Evolutionary conservation across 1,140 invertebrate species (phyloP).

Genomic region (Zaprionus gabonicus): DNA sequence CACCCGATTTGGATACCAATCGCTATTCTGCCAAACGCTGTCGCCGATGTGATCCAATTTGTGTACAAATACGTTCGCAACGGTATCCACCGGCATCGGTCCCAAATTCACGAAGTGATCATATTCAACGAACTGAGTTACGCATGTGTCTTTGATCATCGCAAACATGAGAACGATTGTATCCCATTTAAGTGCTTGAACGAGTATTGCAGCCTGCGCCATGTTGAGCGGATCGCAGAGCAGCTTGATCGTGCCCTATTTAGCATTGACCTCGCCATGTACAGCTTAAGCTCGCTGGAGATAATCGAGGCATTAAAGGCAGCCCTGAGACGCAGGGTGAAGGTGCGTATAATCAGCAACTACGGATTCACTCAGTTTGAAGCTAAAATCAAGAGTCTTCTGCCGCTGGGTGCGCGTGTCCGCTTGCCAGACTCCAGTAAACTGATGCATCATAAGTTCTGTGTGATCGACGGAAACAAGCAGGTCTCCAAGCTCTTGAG

Average conservation of each 20-base stretch:
- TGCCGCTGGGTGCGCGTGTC: neutral
- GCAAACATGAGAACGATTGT: no score
- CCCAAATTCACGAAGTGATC: neutral
- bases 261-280: slow-evolving; percentile 22
- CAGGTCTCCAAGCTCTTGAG: neutral
- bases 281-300: neutral
- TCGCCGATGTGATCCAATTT: neutral
- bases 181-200: neutral
- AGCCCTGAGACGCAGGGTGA: neutral
- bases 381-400: neutral
- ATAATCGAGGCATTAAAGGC: neutral
- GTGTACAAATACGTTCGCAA: neutral
- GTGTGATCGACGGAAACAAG: neutral
- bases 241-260: neutral
- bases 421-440: neutral
- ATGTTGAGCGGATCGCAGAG: neutral
- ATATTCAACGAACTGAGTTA: slow-evolving; percentile 18
- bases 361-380: neutral
- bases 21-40: neutral
- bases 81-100: neutral
- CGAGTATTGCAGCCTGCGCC: neutral
- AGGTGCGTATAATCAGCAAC: neutral
- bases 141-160: neutral
- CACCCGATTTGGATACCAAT: neutral
- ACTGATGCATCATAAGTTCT: slow-evolving; percentile 18